Percentiles rank a stretch among this genome's conserved stretches.
Conservation (phyloP, 2,113 vertebrate genomes). For the Ochotona princeps region DNA sequence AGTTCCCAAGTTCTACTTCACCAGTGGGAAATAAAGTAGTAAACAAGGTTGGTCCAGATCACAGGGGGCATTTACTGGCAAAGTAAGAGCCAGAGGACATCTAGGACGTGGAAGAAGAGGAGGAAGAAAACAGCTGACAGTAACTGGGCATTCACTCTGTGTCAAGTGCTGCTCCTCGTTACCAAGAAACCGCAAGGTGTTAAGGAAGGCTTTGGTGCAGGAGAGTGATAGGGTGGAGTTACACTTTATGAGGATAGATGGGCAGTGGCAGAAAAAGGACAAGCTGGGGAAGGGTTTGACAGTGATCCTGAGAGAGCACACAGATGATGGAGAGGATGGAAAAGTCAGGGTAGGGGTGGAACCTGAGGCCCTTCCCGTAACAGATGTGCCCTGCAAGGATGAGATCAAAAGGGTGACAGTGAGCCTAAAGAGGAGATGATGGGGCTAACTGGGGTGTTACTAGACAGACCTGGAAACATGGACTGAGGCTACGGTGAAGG, state of each 20-base stretch:
- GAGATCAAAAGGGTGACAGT: not conserved
- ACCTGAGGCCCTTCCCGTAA: not conserved
- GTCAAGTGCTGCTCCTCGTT: not conserved
- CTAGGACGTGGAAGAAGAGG: not conserved
- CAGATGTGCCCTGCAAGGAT: not conserved
- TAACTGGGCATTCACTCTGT: not conserved
- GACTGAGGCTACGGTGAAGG: accelerated
- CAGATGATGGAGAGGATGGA: not conserved
- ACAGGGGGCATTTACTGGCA: not conserved
- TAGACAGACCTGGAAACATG: accelerated
- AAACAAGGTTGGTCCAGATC: not conserved
- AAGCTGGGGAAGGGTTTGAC: accelerated
- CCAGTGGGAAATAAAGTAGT: not conserved
- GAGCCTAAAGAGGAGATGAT: not conserved
- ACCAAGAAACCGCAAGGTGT: not conserved
- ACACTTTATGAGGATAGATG: not conserved
- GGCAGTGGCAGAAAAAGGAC: not conserved
- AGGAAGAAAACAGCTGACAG: not conserved
- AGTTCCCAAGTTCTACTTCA: not conserved
- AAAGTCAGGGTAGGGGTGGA: not conserved
- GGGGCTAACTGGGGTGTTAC: not conserved
- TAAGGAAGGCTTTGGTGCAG: not conserved
- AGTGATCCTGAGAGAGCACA: not conserved
- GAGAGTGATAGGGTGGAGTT: not conserved
- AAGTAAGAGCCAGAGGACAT: not conserved